A percentile compares a stretch with the other conserved stretches of the same genome.
Evolutionary conservation across 2,113 vertebrate species (phyloP).

Genomic region (Dipodomys ordii): DNA sequence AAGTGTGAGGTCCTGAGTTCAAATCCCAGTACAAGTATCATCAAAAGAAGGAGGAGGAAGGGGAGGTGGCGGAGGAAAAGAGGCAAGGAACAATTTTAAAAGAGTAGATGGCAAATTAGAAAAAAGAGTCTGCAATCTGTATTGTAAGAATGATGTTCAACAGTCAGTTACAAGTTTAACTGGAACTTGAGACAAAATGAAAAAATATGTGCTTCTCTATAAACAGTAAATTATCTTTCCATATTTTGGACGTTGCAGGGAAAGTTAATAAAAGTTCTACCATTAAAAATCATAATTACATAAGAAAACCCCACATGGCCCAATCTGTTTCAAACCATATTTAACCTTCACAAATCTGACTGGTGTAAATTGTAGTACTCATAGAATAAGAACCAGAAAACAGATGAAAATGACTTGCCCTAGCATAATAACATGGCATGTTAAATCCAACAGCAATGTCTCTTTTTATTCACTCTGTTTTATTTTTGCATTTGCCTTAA

Average conservation of each 20-base stretch:
- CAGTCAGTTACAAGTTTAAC: background rate
- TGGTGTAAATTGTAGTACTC: background rate
- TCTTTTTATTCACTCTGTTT: too few relatives aligned
- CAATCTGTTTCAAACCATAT: background rate
- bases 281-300: background rate
- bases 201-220: background rate
- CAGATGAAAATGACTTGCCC: background rate
- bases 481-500: background rate
- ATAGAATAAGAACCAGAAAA: background rate
- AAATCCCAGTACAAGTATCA: too few relatives aligned
- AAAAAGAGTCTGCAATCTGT: background rate
- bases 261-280: background rate
- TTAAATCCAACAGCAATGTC: background rate
- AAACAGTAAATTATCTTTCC: background rate
- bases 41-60: too few relatives aligned
- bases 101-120: background rate
- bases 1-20: too few relatives aligned
- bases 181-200: background rate
- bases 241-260: background rate
- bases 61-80: background rate
- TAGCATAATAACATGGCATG: background rate
- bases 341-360: background rate
- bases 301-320: background rate
- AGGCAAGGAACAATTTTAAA: background rate
- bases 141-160: background rate